Evolutionary conservation across 2,113 vertebrate species (phyloP).

Genomic region (Hypocryptadius cinnamomeus): DNA sequence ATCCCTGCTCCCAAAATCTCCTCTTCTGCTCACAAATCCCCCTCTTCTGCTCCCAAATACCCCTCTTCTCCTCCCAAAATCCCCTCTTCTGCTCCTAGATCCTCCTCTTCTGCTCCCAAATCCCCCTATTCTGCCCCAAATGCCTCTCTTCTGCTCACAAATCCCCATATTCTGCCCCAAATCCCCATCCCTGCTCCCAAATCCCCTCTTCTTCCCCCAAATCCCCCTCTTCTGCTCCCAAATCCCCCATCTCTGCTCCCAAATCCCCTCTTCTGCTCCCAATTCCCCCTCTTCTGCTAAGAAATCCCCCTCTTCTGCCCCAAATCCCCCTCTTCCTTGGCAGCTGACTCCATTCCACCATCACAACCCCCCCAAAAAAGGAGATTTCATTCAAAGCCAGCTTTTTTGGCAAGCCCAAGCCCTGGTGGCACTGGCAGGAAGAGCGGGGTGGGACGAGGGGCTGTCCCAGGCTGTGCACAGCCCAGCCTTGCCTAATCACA

Average conservation of each 20-base stretch:
- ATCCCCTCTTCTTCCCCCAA: no score
- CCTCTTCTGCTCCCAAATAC: neutral
- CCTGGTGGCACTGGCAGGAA: rapidly evolving
- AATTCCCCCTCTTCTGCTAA: neutral
- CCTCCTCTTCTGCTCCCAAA: neutral
- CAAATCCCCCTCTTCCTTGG: neutral
- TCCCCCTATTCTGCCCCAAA: neutral
- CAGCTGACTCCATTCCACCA: neutral
- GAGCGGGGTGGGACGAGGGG: rapidly evolving
- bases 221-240: neutral
- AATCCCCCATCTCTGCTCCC: neutral
- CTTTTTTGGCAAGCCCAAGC: neutral
- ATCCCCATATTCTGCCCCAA: neutral
- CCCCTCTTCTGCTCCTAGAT: neutral
- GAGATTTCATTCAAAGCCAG: neutral
- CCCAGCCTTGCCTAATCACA: neutral
- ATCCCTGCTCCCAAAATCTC: no score
- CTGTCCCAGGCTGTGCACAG: neutral
- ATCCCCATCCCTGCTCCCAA: neutral
- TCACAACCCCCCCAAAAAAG: neutral
- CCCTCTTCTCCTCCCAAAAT: neutral
- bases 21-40: neutral
- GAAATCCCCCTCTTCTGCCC: neutral
- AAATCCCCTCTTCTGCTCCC: neutral
- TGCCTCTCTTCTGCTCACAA: no score